Evolutionary conservation across 2,113 vertebrate genomes (phyloP), one percentile per base, ranked within the genome.

Genomic region (Neopipo cinnamomea): DNA sequence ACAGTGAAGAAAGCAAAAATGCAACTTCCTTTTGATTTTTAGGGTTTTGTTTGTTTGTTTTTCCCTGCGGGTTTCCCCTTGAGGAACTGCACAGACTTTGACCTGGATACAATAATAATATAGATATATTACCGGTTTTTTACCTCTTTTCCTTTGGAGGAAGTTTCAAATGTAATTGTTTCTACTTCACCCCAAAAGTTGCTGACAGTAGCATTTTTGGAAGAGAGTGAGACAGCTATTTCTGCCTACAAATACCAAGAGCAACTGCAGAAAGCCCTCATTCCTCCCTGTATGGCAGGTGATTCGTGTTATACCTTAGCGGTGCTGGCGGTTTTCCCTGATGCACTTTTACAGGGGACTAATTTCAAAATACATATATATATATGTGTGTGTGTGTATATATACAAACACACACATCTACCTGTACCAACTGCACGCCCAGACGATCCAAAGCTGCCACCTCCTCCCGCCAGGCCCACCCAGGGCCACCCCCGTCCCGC

Each of bases 351-450:
- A 39, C 20, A 24, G 52, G 1, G 55, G 20, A 61, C 24, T 8
- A 14, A 24, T 28, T 52, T 73, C 44, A 17, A 46, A 23, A 27
- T 0, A 8, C 13, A 10, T 16, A 3, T 14, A 2, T 20, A 31
- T 0, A 2, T 3, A 3, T 11, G 3, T 1, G 6, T n/a, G 8
- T 5, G 12, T 3, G 6, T 5, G 4, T 4, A 4, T 18, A 2
- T 37, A 17, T 30, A 4, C 7, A 30, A 27, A 21, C 28, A 23
- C 7, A 24, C 39, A 25, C 20, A 15, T 17, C 14, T 5, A 20
- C 0, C 33, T 1, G 31, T 5, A 12, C 7, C 8, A 8, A 11
- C 27, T 20, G 24, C 31, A 5, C 42, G 4, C 2, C 5, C n/a
- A 24, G 27, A 25, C 52, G 8, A 6, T 0, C 25, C 71, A 3